Evolutionary conservation across 2,888 invertebrate species (phyloP), one percentile per base, ranked within the genome.

Genomic region (Cephonodes hylas): DNA sequence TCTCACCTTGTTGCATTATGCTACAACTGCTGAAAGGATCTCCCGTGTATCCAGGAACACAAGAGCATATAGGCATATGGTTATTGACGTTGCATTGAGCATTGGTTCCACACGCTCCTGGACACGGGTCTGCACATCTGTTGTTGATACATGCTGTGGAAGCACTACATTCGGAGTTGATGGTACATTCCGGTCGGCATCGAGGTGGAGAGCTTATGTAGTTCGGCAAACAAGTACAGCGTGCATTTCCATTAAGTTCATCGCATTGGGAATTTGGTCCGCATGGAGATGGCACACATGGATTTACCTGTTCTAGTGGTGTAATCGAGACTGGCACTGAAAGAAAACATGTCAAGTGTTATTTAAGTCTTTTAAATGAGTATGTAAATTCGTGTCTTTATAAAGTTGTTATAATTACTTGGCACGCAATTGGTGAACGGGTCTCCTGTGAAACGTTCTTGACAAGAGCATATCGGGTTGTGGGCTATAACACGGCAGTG

Each of bases 401-500:
- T 44, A 8, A 22, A 56, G 8, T 25, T n/a, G 38, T 15, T 15
- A 34, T 44, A 80, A 84, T 83, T 80, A 92, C 92, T 77, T 92
- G 95, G 82, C 86, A 93, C 46, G 93, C 93, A 93, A 70, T 88
- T 88, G 8, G 86, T 94, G 79, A 96, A 96, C 2, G 96, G 96
- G 93, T 96, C 96, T n/a, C 97, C 97, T 13, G 95, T 95, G 74
- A 93, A 95, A 59, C 95, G 94, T 15, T 94, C 86, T 66, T 94
- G 94, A 79, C 97, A 97, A 20, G 95, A 95, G 80, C 97, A 97
- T 68, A 96, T 94, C 1, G 97, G 97, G 79, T 96, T 96, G 77
- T 97, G 97, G 74, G 96, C 95, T 65, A 96, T 94, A 22, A 97
- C 96, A 83, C 95, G 95, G 72, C 97, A 97, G 61, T 94, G 93